These are phyloP conservation scores for Norana najaformis DNA, from an alignment of 2,888 invertebrate species.

Conservation along the genomic window DNA sequence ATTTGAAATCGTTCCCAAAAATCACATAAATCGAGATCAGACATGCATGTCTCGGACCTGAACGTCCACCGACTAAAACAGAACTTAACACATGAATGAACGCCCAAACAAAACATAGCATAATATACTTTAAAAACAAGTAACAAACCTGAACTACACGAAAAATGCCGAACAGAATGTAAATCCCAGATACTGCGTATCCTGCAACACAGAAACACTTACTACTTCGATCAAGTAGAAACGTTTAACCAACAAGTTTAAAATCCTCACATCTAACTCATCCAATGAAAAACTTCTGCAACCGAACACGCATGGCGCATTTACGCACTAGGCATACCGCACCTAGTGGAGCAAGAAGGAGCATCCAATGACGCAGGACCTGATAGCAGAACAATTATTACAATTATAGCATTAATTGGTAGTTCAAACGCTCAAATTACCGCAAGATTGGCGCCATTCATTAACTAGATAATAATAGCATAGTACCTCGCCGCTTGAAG, in stretches of 20 bases:
- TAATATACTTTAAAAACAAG: neutral
- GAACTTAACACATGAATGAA: neutral
- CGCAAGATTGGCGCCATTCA: no score
- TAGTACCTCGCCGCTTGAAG: no score
- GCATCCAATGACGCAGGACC: no score
- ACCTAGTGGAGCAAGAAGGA: neutral
- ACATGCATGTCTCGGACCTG: neutral
- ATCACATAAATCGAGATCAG: neutral
- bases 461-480: no score
- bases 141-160: neutral
- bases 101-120: no score
- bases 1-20: neutral
- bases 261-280: neutral
- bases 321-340: neutral
- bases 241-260: neutral
- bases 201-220: neutral
- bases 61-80: no score
- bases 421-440: no score
- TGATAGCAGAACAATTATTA: no score
- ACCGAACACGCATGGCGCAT: conserved; percentile 5
- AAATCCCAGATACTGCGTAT: neutral
- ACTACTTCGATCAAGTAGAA: neutral
- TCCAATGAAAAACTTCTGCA: neutral
- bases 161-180: neutral
- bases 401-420: no score